phyloP scores from a whole-genome alignment of 1,140 invertebrate genomes.

The Akabosia matsudoensis region DNA sequence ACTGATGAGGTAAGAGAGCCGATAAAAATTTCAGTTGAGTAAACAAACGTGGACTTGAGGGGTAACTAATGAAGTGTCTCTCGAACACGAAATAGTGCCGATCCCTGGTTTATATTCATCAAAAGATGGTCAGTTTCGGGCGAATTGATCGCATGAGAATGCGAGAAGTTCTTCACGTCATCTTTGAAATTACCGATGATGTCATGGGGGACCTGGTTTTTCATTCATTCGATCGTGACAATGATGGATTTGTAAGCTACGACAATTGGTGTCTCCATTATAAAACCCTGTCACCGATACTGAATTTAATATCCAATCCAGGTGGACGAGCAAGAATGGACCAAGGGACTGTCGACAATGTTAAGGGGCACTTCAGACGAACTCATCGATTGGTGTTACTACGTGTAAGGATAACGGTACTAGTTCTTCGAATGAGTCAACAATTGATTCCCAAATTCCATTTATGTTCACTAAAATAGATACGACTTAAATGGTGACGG shows the following conservation, averaged over 20 bases:
- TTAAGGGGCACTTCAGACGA: slow-evolving; percentile 39
- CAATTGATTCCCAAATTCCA: not conserved
- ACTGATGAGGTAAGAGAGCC: slow-evolving; percentile 9
- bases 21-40: not conserved
- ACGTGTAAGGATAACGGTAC: too few relatives aligned
- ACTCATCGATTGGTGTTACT: slow-evolving; percentile 41
- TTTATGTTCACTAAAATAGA: not conserved
- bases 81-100: slow-evolving; percentile 20
- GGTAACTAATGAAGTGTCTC: not conserved
- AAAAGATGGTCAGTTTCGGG: slow-evolving; percentile 52
- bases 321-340: slow-evolving; percentile 45
- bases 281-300: not conserved
- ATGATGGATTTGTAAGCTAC: slow-evolving; percentile 61
- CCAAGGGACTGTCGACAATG: slow-evolving; percentile 38
- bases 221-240: slow-evolving; percentile 76
- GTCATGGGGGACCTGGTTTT: slow-evolving; percentile 81
- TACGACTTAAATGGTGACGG: slow-evolving; percentile 45
- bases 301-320: not conserved
- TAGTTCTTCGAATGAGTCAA: not conserved
- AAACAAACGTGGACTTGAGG: not conserved
- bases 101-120: slow-evolving; percentile 31
- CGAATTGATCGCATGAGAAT: slow-evolving; percentile 77
- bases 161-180: slow-evolving; percentile 78
- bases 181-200: slow-evolving; percentile 84
- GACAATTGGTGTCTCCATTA: too few relatives aligned